phyloP scores from a whole-genome alignment of 2,113 vertebrate species.

The Seriola rivoliana region DNA sequence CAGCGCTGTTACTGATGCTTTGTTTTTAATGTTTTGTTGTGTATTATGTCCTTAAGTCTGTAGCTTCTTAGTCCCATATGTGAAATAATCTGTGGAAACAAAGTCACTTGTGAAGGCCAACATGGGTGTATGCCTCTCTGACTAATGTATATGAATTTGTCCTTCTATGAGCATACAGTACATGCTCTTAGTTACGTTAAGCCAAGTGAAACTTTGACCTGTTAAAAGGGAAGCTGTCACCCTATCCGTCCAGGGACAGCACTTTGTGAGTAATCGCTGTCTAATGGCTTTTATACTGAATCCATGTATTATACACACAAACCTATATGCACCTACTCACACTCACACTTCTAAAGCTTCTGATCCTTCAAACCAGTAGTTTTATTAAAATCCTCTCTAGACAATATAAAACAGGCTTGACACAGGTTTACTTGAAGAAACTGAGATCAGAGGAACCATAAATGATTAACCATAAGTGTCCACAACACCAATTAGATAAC shows the following conservation, averaged over 20 bases:
- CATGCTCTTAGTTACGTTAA: slow-evolving; percentile 63
- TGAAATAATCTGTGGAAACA: slow-evolving; percentile 54
- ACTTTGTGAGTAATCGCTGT: slow-evolving; percentile 77
- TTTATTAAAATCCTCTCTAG: neutral
- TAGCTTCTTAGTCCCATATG: slow-evolving; percentile 26
- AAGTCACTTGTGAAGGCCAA: slow-evolving; percentile 53
- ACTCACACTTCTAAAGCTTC: slow-evolving; percentile 20
- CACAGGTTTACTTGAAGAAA: neutral
- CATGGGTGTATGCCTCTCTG: slow-evolving; percentile 22
- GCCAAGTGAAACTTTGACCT: slow-evolving; percentile 71
- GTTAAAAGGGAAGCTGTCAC: slow-evolving; percentile 77
- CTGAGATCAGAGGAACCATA: too few relatives aligned
- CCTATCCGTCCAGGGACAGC: slow-evolving; percentile 64
- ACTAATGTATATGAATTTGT: slow-evolving; percentile 54
- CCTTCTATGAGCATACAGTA: slow-evolving; percentile 57
- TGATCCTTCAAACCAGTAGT: neutral
- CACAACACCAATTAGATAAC: neutral
- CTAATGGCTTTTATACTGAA: slow-evolving; percentile 77
- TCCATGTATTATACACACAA: slow-evolving; percentile 50
- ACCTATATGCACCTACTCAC: slow-evolving; percentile 17
- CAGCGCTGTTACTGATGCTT: neutral
- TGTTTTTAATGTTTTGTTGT: slow-evolving; percentile 36
- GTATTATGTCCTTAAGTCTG: slow-evolving; percentile 26
- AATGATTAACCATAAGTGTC: neutral
- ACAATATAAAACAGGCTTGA: neutral